These are phyloP conservation scores for Cylloceria caligata DNA, from an alignment of 2,888 invertebrate genomes.

Conservation along the genomic window DNA sequence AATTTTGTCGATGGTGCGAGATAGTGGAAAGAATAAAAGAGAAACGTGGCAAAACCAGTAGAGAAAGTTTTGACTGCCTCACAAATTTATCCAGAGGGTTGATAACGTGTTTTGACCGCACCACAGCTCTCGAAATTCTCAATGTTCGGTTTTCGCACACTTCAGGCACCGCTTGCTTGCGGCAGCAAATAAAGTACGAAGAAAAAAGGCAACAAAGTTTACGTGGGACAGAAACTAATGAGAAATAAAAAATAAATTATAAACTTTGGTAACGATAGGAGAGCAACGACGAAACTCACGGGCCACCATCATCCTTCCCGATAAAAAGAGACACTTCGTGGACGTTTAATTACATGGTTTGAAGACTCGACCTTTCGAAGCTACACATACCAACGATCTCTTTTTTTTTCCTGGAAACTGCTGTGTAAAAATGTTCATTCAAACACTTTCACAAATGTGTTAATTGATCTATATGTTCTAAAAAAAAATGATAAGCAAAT, in stretches of 20 bases:
- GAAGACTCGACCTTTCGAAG: conserved; percentile 8
- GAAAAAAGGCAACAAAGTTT: conserved; percentile 39
- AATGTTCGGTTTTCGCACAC: conserved; percentile 33
- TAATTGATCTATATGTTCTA: too few species aligned
- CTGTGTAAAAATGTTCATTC: background rate
- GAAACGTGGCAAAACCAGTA: background rate
- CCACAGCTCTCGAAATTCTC: conserved; percentile 13
- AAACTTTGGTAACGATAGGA: conserved; percentile 54
- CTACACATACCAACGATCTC: background rate
- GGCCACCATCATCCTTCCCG: conserved; percentile 12
- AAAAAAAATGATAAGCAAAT: too few species aligned
- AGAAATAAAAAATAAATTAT: conserved; percentile 60
- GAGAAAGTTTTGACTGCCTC: conserved; percentile 43
- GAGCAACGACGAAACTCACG: conserved; percentile 24
- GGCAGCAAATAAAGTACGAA: conserved; percentile 15
- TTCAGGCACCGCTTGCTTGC: background rate
- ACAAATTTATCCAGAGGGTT: conserved; percentile 6
- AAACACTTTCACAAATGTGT: too few species aligned
- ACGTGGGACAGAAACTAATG: conserved; percentile 34
- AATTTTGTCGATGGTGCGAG: background rate
- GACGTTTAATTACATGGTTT: conserved; percentile 57
- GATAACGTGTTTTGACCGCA: conserved; percentile 34
- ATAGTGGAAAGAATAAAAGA: background rate
- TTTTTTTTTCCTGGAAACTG: background rate
- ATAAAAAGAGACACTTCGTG: conserved; percentile 42